These are phyloP conservation scores for Oreochromis mossambicus DNA, from an alignment of 2,797 vertebrate genomes.

Conservation along the genomic window DNA sequence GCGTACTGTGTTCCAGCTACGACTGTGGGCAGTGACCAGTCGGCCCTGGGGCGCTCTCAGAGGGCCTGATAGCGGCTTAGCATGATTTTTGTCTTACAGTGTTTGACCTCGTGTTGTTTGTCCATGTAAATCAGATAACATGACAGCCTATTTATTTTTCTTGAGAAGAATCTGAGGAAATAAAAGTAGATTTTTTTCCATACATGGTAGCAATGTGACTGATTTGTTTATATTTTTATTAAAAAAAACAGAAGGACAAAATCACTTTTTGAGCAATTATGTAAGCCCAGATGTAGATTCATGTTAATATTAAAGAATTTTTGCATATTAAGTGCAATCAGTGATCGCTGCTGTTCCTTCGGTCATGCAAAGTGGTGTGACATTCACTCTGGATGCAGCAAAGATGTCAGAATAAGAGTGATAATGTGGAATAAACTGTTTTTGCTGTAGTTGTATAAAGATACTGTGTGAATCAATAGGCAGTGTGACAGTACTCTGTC, in stretches of 20 bases:
- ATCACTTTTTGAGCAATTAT: background rate
- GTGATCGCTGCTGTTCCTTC: background rate
- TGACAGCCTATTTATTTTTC: conserved; percentile 37
- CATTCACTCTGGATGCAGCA: background rate
- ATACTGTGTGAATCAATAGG: conserved; percentile 15
- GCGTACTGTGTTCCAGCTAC: conserved; percentile 3
- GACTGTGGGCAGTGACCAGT: conserved; percentile 37
- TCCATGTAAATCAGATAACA: conserved; percentile 30
- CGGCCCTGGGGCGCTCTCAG: conserved; percentile 1
- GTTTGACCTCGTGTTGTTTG: conserved; percentile 27
- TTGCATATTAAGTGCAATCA: background rate
- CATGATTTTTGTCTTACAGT: background rate
- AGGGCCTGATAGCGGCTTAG: background rate
- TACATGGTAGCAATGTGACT: background rate
- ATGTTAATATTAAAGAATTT: background rate
- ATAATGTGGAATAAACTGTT: background rate
- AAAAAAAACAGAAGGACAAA: background rate
- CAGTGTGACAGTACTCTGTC: background rate
- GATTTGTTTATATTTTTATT: background rate
- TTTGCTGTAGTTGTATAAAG: background rate
- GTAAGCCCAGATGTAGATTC: background rate
- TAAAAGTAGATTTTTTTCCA: conserved; percentile 1
- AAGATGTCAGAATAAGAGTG: background rate
- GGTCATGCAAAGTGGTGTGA: background rate
- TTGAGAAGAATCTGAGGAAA: conserved; percentile 11